Evolutionary conservation across 2,888 invertebrate genomes (phyloP), one percentile per base, ranked within the genome.

Genomic region (Drosophila vallismaia): DNA sequence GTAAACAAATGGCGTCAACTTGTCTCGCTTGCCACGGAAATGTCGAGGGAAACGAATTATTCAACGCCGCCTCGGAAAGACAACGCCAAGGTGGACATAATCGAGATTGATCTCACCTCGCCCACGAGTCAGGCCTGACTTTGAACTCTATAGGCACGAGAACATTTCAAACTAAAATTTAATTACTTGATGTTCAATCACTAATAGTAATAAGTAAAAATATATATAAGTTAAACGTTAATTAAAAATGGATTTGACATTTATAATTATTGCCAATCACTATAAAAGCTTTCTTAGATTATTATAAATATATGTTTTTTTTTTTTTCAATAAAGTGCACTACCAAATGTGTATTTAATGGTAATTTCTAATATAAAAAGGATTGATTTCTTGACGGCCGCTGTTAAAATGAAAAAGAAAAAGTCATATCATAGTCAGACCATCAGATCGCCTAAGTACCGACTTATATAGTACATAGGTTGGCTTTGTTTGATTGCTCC

Each of bases 41-140:
- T 40, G 31, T 12, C 59, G 9, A 19, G 10, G 29, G 31, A 31
- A 6, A 14, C 44, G 14, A 36, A n/a, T 31, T 12, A 10, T 3
- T n/a, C 54, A 12, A 14, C 6, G n/a, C 46, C 60, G 3, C 58
- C 58, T 24, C 60, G 46, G 48, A 72, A 57, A 38, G 62, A 68
- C 31, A 57, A 50, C 14, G 14, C 2, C 26, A 55, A 60, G 45
- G 24, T 29, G 4, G 42, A 28, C 46, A 71, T 77, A 55, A 79
- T 79, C 53, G 75, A 81, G 55, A 81, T 84, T 36, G 85, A 81
- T 68, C 70, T 69, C 19, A 69, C 69, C 60, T 69, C 70, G 31
- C 69, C 69, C 19, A 60, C 50, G 6, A 50, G 33, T 50, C n/a
- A 42, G 7, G 40, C 12, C 12, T 58, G 40, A 69, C 33, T 51